Evolutionary conservation across 2,888 invertebrate genomes (phyloP).

Genomic region (Phyto melanocephala): DNA sequence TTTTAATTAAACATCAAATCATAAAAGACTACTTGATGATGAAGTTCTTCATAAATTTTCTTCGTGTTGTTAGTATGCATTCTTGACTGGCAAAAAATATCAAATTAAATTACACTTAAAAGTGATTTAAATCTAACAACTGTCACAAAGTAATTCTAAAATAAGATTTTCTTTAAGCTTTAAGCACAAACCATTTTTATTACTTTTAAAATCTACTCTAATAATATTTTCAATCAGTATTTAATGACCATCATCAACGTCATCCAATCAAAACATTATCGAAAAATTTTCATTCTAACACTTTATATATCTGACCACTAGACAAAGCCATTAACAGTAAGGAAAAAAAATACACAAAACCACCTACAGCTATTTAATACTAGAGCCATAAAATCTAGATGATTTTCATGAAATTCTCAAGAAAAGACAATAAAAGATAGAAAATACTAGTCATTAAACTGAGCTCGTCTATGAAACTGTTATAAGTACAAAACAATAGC

Average conservation of each 20-base stretch:
- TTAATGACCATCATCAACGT: not conserved
- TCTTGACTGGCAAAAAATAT: too few species aligned
- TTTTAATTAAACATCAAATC: too few species aligned
- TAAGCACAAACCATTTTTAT: not conserved
- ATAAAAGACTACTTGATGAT: too few species aligned
- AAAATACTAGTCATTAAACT: conserved; percentile 14
- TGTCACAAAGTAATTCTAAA: not conserved
- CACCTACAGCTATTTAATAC: not conserved
- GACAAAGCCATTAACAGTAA: not conserved
- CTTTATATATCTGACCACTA: conserved; percentile 12
- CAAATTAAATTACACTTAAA: too few species aligned
- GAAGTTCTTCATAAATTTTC: too few species aligned
- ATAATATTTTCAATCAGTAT: not conserved
- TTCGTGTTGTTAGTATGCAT: too few species aligned
- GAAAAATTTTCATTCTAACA: not conserved
- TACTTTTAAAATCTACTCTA: not conserved
- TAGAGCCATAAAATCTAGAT: not conserved
- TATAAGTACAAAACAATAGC: not conserved
- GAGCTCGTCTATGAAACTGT: not conserved
- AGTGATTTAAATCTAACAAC: not conserved
- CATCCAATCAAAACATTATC: not conserved
- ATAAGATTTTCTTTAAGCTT: not conserved
- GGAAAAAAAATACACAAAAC: not conserved
- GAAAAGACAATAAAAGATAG: not conserved
- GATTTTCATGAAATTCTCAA: not conserved